Percentiles rank a stretch among this genome's conserved stretches.
Evolutionary conservation across 2,888 invertebrate genomes (phyloP).

Genomic region (Cephus spinipes): DNA sequence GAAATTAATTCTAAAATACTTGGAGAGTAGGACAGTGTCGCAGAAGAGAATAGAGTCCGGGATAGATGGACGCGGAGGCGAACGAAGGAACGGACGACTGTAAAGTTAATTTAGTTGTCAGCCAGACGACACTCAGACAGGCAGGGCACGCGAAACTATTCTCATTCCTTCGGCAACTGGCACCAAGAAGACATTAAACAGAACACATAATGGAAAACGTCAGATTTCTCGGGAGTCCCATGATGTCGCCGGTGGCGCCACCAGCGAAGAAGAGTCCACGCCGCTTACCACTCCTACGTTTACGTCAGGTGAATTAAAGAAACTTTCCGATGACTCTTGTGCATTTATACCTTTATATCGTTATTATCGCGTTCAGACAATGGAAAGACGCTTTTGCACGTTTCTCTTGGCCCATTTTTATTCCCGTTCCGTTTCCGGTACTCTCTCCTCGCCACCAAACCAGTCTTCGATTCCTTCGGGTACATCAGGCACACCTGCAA

Average conservation of each 20-base stretch:
- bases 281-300: too few relatives aligned
- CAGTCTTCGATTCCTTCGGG: too few relatives aligned
- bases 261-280: too few relatives aligned
- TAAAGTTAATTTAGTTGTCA: constrained; percentile 39
- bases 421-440: not conserved
- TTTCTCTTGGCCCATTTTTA: not conserved
- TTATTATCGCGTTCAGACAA: too few relatives aligned
- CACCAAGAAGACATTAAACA: constrained; percentile 41
- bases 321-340: too few relatives aligned
- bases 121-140: constrained; percentile 24
- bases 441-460: too few relatives aligned
- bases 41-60: constrained; percentile 12
- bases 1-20: constrained; percentile 46
- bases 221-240: constrained; percentile 37
- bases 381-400: too few relatives aligned
- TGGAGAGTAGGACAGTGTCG: constrained; percentile 33
- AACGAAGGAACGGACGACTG: constrained; percentile 24
- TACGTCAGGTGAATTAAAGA: too few relatives aligned
- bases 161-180: constrained; percentile 37
- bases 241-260: constrained; percentile 16
- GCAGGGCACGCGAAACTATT: constrained; percentile 40
- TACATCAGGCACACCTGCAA: too few relatives aligned
- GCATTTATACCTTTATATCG: too few relatives aligned
- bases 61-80: constrained; percentile 21
- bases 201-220: constrained; percentile 44